These are phyloP conservation scores for Cheilosia variabilis DNA, from an alignment of 2,888 invertebrate genomes.

Conservation along the genomic window DNA sequence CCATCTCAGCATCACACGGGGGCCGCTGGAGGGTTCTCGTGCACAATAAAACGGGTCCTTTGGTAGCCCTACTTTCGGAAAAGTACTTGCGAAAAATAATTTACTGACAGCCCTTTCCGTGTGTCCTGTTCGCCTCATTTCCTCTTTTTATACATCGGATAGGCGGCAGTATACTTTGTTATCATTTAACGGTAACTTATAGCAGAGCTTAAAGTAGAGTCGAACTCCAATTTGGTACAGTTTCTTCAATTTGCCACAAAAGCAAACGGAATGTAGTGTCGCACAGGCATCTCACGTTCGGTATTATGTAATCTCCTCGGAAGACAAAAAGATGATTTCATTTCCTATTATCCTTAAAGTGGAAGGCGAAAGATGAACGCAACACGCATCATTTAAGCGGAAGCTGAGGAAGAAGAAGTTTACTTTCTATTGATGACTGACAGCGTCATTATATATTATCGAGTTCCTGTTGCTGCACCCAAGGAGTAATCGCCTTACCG, in stretches of 20 bases:
- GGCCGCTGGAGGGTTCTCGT: constrained; percentile 2
- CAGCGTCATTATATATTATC: constrained; percentile 55
- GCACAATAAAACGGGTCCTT: constrained; percentile 6
- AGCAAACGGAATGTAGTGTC: background rate
- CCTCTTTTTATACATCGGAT: background rate
- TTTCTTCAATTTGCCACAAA: constrained; percentile 4
- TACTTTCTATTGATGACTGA: constrained; percentile 18
- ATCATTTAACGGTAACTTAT: constrained; percentile 45
- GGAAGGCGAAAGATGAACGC: constrained; percentile 15
- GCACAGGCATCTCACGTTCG: constrained; percentile 48
- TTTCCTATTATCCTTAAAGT: constrained; percentile 52
- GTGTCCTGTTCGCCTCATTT: constrained; percentile 10
- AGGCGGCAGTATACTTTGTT: constrained; percentile 39
- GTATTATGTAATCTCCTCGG: constrained; percentile 45
- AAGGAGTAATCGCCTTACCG: constrained; percentile 41
- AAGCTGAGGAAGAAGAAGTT: background rate
- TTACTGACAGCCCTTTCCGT: constrained; percentile 29
- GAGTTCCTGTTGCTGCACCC: constrained; percentile 48
- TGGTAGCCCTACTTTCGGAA: background rate
- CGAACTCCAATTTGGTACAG: background rate
- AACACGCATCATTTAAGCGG: background rate
- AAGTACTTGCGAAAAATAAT: constrained; percentile 51
- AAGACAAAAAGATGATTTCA: constrained; percentile 49
- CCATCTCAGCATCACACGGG: constrained; percentile 1
- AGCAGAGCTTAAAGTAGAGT: constrained; percentile 8